These are phyloP conservation scores for Coptodon rendalli DNA, from an alignment of 2,113 vertebrate genomes.

Conservation along the genomic window DNA sequence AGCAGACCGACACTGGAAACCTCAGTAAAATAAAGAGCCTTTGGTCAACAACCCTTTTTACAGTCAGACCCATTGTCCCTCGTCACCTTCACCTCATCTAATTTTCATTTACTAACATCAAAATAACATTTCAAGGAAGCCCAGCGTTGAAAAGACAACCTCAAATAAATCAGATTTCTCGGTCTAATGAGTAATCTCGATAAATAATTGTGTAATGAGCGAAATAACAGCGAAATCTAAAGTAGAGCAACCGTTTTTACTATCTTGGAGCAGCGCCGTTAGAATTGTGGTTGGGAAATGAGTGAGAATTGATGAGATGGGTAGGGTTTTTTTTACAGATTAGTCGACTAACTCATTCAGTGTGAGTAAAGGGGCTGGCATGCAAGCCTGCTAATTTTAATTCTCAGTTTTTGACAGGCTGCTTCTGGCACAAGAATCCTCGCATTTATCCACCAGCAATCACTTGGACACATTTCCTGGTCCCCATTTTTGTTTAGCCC, in stretches of 20 bases:
- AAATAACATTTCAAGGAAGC: background rate
- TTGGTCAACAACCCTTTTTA: background rate
- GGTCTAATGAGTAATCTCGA: background rate
- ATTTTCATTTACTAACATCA: background rate
- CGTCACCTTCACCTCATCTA: background rate
- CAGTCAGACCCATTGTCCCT: background rate
- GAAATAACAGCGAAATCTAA: background rate
- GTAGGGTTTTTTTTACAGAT: background rate
- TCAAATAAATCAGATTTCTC: background rate
- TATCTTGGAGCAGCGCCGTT: background rate
- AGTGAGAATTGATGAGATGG: background rate
- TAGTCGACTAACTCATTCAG: background rate
- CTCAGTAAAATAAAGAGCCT: background rate
- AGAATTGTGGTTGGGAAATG: background rate
- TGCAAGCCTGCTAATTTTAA: background rate
- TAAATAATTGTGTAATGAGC: background rate
- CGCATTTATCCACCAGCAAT: background rate
- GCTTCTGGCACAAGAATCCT: background rate
- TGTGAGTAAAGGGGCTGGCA: background rate
- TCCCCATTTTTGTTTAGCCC: background rate
- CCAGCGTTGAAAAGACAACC: background rate
- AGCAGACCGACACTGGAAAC: background rate
- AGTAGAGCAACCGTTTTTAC: background rate
- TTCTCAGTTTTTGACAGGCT: background rate
- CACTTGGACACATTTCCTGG: background rate